Evolutionary conservation across 2,113 vertebrate species (phyloP), one percentile per base, ranked within the genome.

Genomic region (Vidua macroura): DNA sequence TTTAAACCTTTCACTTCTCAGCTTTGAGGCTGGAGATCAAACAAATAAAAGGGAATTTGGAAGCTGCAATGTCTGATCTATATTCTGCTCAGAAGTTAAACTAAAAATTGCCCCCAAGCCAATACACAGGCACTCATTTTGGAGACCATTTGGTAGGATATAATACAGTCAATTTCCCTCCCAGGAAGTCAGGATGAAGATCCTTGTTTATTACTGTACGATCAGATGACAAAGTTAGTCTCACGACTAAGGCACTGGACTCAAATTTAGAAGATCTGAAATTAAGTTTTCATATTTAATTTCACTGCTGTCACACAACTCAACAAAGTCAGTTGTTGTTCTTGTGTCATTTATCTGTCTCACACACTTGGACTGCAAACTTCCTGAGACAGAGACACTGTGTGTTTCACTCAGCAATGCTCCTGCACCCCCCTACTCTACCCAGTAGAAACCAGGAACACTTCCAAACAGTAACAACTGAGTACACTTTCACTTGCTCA

Each of bases 1-100:
- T 93, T 95, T 94, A 93, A 93, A 94, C 73, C 76, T 88, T 83
- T 92, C 86, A 60, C 83, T 94, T 88, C 86, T 75, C 80, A 90
- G 94, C 80, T 94, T 92, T 94, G 88, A 93, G 90, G 76, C 79
- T 90, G 83, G 48, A 94, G 93, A 96, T 96, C 90, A 96, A 96
- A 93, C 93, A 95, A 96, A 92, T 90, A 95, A 88, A 96, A 92
- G 79, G 44, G 76, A 95, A 86, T 92, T 72, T 52, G 73, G 58
- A 95, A 95, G 83, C 76, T 88, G 82, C 64, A 75, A 6, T 35
- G 37, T 82, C 85, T 95, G 86, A 96, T 83, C 90, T 91, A 56
- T 60, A 83, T 88, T 96, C 93, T 81, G 48, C 60, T 90, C 76
- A 78, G 67, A 96, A 93, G 64, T 83, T 89, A 62, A 93, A 79